Evolutionary conservation across 1,140 invertebrate genomes (phyloP).

Genomic region (Pseudomyrmex gracilis): DNA sequence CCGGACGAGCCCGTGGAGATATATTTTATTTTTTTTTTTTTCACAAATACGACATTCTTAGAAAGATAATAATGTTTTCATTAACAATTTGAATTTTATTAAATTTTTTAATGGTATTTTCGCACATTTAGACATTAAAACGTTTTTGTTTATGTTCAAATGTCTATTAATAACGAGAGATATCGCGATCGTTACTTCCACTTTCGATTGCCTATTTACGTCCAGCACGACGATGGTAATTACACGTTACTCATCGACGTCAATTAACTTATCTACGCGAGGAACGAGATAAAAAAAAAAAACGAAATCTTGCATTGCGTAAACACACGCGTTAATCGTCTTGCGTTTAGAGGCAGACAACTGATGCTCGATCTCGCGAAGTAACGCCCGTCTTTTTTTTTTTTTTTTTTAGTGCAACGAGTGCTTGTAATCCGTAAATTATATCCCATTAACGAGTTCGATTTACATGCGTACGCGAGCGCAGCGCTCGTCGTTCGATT

Average conservation of each 20-base stretch:
- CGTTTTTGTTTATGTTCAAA: neutral
- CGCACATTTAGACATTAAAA: neutral
- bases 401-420: constrained; percentile 31
- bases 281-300: constrained; percentile 22
- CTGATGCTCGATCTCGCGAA: constrained; percentile 30
- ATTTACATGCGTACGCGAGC: constrained; percentile 11
- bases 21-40: constrained; percentile 59
- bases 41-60: neutral
- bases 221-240: constrained; percentile 19
- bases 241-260: constrained; percentile 18
- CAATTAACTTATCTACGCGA: constrained; percentile 49
- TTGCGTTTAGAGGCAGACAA: constrained; percentile 12
- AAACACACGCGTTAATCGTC: neutral
- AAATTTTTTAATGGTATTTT: neutral
- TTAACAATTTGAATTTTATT: neutral
- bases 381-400: neutral
- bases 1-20: constrained; percentile 88
- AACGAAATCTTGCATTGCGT: constrained; percentile 6
- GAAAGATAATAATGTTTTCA: neutral
- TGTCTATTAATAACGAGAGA: neutral
- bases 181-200: constrained; percentile 2
- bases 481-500: neutral
- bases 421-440: constrained; percentile 59
- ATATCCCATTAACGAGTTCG: constrained; percentile 48
- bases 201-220: constrained; percentile 44